Conservation (phyloP, 2,797 vertebrate genomes). For the Varecia variegata region DNA sequence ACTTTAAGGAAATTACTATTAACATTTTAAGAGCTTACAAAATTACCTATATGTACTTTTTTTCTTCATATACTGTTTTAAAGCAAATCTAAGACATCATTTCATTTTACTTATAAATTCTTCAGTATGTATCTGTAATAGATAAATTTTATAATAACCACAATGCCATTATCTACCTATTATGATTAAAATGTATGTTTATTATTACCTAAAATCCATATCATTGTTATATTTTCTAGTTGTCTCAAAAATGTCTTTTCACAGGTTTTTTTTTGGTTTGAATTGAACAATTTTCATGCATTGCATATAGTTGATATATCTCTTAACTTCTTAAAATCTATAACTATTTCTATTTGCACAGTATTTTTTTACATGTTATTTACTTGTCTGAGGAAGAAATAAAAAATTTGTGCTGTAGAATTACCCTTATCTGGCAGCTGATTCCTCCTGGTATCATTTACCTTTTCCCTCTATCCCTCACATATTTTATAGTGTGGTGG, state of each 20-base stretch:
- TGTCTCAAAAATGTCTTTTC: background rate
- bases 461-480: background rate
- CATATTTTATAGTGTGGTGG: background rate
- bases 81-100: background rate
- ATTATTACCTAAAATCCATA: background rate
- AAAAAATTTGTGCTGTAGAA: background rate
- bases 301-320: background rate
- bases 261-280: background rate
- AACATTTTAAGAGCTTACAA: background rate
- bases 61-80: background rate
- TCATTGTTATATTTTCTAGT: background rate
- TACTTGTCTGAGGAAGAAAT: background rate
- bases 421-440: background rate
- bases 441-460: background rate
- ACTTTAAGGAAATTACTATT: background rate
- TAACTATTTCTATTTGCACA: background rate
- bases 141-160: background rate
- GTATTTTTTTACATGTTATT: background rate
- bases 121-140: background rate
- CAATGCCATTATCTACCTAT: background rate
- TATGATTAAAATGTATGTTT: background rate
- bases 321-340: background rate
- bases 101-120: background rate
- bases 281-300: background rate
- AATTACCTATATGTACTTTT: background rate